Percentiles rank a stretch among this genome's conserved stretches.
Conservation (phyloP, 2,797 vertebrate species). For the Danio albolineatus region DNA sequence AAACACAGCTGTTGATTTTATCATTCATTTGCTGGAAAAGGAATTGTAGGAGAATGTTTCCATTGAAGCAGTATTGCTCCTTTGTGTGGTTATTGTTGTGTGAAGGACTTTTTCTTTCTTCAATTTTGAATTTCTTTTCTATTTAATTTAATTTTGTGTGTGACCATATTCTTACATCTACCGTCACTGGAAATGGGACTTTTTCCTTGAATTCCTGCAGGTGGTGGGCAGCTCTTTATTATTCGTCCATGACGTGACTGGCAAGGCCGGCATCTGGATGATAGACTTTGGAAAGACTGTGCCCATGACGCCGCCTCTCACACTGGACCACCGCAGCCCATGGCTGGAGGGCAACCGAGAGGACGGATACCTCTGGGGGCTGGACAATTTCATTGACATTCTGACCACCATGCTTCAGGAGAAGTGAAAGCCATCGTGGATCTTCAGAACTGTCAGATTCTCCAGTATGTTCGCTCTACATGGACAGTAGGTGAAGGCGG, state of each 20-base stretch:
- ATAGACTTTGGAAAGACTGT: conserved; percentile 90
- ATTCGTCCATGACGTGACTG: conserved; percentile 84
- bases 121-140: no score
- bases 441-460: neutral
- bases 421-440: conserved; percentile 15
- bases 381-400: conserved; percentile 84
- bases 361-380: conserved; percentile 88
- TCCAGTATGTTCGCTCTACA: neutral
- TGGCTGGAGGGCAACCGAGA: conserved; percentile 88
- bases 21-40: no score
- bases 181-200: neutral
- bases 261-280: conserved; percentile 88
- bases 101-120: no score
- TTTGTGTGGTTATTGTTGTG: no score
- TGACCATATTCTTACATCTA: no score
- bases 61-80: no score
- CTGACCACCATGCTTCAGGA: conserved; percentile 69
- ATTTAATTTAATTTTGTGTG: no score
- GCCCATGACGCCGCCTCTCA: conserved; percentile 72
- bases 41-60: no score
- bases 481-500: neutral
- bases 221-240: conserved; percentile 90
- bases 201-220: conserved; percentile 64
- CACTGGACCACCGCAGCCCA: conserved; percentile 81
- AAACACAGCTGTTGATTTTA: no score